A percentile compares a stretch with the other conserved stretches of the same genome.
Evolutionary conservation across 2,797 vertebrate genomes (phyloP).

Genomic region (Artibeus lituratus): DNA sequence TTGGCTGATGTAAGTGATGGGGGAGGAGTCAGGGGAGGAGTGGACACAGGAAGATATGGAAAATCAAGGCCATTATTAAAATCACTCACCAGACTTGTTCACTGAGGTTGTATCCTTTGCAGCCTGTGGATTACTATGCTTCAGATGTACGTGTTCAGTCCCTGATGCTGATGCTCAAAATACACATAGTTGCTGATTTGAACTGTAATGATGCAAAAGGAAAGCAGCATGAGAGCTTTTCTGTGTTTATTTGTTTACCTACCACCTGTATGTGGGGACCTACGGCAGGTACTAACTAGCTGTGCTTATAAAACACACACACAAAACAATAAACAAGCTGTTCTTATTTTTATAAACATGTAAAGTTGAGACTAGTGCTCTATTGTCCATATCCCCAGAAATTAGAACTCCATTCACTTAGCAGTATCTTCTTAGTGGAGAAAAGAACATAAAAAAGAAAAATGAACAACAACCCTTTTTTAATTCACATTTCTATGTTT

Average conservation of each 20-base stretch:
- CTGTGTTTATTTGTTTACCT: neutral
- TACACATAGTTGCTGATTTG: neutral
- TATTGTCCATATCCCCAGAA: neutral
- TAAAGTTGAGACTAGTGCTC: neutral
- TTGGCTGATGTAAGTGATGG: neutral
- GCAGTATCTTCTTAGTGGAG: neutral
- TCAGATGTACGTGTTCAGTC: neutral
- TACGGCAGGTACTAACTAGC: neutral
- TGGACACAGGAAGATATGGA: neutral
- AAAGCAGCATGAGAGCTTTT: neutral
- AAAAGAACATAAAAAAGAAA: neutral
- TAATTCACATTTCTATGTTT: neutral
- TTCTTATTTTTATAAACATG: neutral
- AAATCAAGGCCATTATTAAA: neutral
- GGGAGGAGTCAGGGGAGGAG: neutral
- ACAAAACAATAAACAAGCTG: neutral
- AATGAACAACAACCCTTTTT: neutral
- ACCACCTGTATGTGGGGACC: neutral
- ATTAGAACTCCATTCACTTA: neutral
- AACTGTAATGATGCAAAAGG: neutral
- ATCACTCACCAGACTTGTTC: neutral
- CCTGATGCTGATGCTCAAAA: neutral
- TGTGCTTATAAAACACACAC: neutral
- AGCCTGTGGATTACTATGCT: neutral
- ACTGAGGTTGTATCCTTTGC: neutral